A percentile compares a stretch with the other conserved stretches of the same genome.
Conservation (phyloP, 2,113 vertebrate species). For the Mormyrus iriodes region DNA sequence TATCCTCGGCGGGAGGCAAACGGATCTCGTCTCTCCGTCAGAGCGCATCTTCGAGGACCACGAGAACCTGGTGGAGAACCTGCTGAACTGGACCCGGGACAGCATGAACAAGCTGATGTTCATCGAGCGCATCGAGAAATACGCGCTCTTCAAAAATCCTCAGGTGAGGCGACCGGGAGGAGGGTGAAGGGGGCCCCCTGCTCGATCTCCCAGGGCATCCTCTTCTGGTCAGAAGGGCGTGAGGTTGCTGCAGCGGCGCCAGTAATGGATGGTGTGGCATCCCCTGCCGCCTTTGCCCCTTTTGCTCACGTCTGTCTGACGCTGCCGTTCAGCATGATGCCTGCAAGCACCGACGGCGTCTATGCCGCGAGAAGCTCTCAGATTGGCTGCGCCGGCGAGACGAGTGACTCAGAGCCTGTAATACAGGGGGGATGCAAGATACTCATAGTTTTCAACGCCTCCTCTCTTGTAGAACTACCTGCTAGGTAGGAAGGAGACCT, state of each 20-base stretch:
- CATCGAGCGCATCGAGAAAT: slow-evolving; percentile 95
- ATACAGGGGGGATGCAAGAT: not conserved
- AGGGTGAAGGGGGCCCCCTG: not conserved
- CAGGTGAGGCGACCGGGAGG: slow-evolving; percentile 61
- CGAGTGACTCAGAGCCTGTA: not conserved
- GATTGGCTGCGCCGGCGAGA: not conserved
- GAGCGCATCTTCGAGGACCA: slow-evolving; percentile 97
- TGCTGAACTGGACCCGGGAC: slow-evolving; percentile 96
- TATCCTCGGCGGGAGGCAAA: not conserved
- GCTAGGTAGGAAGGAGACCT: slow-evolving; percentile 89
- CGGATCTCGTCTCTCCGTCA: slow-evolving; percentile 36
- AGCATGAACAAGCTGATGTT: slow-evolving; percentile 98
- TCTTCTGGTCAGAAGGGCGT: not conserved
- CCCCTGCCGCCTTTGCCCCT: not conserved
- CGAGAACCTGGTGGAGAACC: slow-evolving; percentile 96
- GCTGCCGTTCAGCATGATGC: not conserved
- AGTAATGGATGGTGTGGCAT: not conserved
- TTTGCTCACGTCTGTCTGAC: not conserved
- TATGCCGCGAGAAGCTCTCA: not conserved
- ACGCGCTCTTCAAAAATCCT: slow-evolving; percentile 95
- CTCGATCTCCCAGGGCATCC: not conserved
- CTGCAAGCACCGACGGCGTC: not conserved
- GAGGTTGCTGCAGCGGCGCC: not conserved
- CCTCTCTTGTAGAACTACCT: slow-evolving; percentile 78
- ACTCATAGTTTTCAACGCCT: not conserved